Evolutionary conservation across 1,140 invertebrate species (phyloP).

Genomic region (Coelopa frigida): DNA sequence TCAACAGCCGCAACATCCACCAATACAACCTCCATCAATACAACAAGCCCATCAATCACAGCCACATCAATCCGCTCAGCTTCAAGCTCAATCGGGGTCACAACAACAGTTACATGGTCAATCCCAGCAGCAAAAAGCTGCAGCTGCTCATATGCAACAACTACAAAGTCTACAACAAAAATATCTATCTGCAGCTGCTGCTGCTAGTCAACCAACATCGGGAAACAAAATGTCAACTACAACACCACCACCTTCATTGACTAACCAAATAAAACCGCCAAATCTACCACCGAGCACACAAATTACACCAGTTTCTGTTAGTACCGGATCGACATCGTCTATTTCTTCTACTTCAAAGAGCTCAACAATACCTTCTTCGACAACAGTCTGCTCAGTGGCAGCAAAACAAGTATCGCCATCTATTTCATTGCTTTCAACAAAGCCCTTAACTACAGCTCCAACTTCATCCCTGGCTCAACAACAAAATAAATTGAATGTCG

Average conservation of each 20-base stretch:
- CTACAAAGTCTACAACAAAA: conserved; percentile 10
- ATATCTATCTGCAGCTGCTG: conserved; percentile 10
- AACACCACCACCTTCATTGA: conserved; percentile 6
- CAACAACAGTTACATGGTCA: conserved; percentile 11
- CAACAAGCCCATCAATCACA: no score
- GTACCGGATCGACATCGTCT: not conserved
- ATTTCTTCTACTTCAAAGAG: not conserved
- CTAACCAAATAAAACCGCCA: conserved; percentile 17
- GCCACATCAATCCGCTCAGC: no score
- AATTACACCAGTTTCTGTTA: conserved; percentile 13
- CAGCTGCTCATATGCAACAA: conserved; percentile 6
- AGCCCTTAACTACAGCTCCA: not conserved
- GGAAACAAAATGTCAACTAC: conserved; percentile 9
- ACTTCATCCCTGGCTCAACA: conserved; percentile 10
- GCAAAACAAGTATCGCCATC: conserved; percentile 13
- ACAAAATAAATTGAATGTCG: conserved; percentile 15
- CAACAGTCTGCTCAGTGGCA: no score
- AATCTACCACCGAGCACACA: conserved; percentile 17
- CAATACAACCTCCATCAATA: not conserved
- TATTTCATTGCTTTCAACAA: conserved; percentile 14
- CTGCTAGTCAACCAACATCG: conserved; percentile 1
- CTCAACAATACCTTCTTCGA: no score
- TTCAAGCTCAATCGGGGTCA: not conserved
- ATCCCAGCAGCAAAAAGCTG: conserved; percentile 10
- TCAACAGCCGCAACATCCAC: conserved; percentile 11